Base-by-base conservation (phyloP, 2,888 invertebrate species). In the Exephanes ischioxanthus region DNA sequence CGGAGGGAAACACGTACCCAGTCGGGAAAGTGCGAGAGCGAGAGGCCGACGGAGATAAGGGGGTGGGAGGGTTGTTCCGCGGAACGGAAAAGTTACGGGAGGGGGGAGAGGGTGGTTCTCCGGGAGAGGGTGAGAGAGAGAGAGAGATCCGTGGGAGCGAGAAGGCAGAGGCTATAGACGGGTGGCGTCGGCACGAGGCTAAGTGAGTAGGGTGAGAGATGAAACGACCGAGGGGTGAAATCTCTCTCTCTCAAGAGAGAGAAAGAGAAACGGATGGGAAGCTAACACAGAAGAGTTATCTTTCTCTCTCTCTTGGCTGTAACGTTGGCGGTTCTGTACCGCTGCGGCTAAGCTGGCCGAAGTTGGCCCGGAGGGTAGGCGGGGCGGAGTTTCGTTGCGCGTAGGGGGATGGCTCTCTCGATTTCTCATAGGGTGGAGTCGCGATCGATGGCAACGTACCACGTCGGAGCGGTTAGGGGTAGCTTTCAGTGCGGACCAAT, bases 401-500 rank as follows among this genome's bases (percentile, higher is more conserved):
- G 14, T 4, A 4, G 88, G 90, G 91, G 92, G 92, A 89, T 89
- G 91, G 90, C 89, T 88, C 87, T 87, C 87, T 88, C 89, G 90
- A 88, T 87, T 90, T 82, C 91, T 92, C 91, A 93, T 93, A 93
- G 93, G 93, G 89, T 87, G 90, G 87, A 87, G 90, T 85, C 80
- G 82, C 92, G 93, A 93, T 93, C 93, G 93, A 93, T 93, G 92
- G 90, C 86, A 89, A 16, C 88, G 91, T 88, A 89, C 89, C 89
- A 84, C 89, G 87, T 87, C 88, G 83, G 83, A 86, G 87, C 84
- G 87, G 87, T 88, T 88, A 89, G 93, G 92, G 92, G 91, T 91
- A 91, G 90, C 85, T 89, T 89, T 89, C 88, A 86, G 71, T 71
- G 82, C 83, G 87, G 88, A 90, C 93, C 93, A 93, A 93, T 93